Percentiles rank a stretch among this genome's conserved stretches.
phyloP scores from a whole-genome alignment of 2,888 invertebrate genomes.

The Habrosyne pyritoides region DNA sequence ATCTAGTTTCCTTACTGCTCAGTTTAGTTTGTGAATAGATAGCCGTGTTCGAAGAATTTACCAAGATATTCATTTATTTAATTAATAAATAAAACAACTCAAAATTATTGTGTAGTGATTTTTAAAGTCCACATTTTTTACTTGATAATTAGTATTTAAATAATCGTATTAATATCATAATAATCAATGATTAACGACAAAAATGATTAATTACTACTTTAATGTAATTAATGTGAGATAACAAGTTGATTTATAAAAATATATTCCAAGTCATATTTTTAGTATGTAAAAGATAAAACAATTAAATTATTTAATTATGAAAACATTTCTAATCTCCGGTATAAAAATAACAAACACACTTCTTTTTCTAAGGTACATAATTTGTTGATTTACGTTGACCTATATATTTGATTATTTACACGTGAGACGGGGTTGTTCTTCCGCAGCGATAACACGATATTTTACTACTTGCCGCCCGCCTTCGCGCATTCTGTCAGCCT shows the following conservation, averaged over 20 bases:
- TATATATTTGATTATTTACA: conserved; percentile 21
- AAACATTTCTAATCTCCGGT: not conserved
- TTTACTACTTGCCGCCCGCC: conserved; percentile 54
- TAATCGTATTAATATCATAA: not conserved
- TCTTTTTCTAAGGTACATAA: not conserved
- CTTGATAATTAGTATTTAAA: not conserved
- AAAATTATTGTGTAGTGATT: too few relatives aligned
- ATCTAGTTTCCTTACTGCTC: too few relatives aligned
- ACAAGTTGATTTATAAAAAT: not conserved
- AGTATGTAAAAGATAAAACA: not conserved
- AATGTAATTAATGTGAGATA: not conserved
- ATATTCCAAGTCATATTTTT: too few relatives aligned
- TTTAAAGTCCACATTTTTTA: not conserved
- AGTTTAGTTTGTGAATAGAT: too few relatives aligned
- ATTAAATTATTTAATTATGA: too few relatives aligned
- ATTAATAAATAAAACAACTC: too few relatives aligned
- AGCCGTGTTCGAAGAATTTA: too few relatives aligned
- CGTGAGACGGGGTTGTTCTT: conserved; percentile 35
- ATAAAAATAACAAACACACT: not conserved
- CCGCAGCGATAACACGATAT: conserved; percentile 22
- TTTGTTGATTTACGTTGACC: not conserved
- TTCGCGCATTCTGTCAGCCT: conserved; percentile 46
- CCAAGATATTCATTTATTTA: too few relatives aligned
- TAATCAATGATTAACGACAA: not conserved
- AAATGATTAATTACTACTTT: not conserved